These are phyloP conservation scores for Agrilus planipennis DNA, from an alignment of 1,140 invertebrate genomes.

Conservation along the genomic window DNA sequence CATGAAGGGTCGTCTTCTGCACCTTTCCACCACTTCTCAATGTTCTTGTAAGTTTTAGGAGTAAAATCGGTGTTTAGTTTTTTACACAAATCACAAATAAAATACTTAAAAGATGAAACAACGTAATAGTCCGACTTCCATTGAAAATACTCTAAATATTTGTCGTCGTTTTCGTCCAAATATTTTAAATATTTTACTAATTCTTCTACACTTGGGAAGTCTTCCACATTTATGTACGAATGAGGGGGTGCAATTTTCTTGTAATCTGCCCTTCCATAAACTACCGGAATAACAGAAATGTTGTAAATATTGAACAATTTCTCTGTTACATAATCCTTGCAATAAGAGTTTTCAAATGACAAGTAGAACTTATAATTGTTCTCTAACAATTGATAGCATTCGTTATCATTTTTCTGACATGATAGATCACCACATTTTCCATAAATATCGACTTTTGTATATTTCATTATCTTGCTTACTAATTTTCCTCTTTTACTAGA, in stretches of 20 bases:
- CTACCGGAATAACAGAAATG: slow-evolving; percentile 38
- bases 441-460: slow-evolving; percentile 52
- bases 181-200: slow-evolving; percentile 40
- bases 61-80: too few species aligned
- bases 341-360: slow-evolving; percentile 53
- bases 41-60: too few species aligned
- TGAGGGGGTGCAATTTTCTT: slow-evolving; percentile 37
- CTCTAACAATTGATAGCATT: slow-evolving; percentile 35
- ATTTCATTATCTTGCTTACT: slow-evolving; percentile 40
- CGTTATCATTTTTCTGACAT: slow-evolving; percentile 27
- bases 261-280: slow-evolving; percentile 42
- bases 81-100: too few species aligned
- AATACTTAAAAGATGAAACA: too few species aligned
- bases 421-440: slow-evolving; percentile 42
- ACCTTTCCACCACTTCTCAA: too few species aligned
- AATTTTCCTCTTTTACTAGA: slow-evolving; percentile 40
- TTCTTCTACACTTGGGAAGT: slow-evolving; percentile 36
- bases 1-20: too few species aligned
- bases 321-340: slow-evolving; percentile 51
- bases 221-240: slow-evolving; percentile 47
- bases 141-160: slow-evolving; percentile 39
- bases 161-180: slow-evolving; percentile 32
- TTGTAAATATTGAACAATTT: slow-evolving; percentile 42
- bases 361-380: slow-evolving; percentile 51
- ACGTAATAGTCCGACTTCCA: slow-evolving; percentile 37